A percentile compares a stretch with the other conserved stretches of the same genome.
phyloP scores from a whole-genome alignment of 2,113 vertebrate genomes.

The Tympanuchus pallidicinctus region DNA sequence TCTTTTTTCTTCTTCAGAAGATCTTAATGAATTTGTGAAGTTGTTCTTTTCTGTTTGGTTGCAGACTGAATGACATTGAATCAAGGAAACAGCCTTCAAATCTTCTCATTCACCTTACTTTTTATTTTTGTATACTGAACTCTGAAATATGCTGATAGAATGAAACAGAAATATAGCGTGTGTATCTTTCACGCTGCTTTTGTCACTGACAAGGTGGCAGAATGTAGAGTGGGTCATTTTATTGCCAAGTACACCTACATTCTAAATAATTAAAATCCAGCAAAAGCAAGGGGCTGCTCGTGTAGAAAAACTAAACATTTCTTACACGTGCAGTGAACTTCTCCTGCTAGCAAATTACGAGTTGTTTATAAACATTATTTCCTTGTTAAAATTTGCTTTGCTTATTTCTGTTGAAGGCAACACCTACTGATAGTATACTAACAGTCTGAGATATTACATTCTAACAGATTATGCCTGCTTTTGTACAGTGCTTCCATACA shows the following conservation, averaged over 20 bases:
- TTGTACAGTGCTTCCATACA: rapidly evolving
- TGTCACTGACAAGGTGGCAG: conserved; percentile 29
- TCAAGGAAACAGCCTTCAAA: not conserved
- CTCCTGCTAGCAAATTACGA: conserved; percentile 11
- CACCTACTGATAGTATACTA: not conserved
- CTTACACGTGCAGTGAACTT: not conserved
- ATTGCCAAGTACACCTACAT: not conserved
- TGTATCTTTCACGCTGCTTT: conserved; percentile 6
- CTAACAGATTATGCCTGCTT: not conserved
- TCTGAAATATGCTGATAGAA: conserved; percentile 10
- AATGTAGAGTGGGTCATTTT: conserved; percentile 8
- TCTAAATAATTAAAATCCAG: conserved; percentile 45
- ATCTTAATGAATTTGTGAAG: not conserved
- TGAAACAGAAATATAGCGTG: conserved; percentile 16
- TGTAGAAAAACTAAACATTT: conserved; percentile 30
- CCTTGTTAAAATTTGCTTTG: conserved; percentile 3
- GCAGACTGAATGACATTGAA: not conserved
- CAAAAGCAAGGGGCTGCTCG: conserved; percentile 10
- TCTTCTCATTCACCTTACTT: conserved; percentile 1
- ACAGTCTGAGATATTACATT: not conserved
- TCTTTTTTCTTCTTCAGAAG: not conserved
- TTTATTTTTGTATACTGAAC: not conserved
- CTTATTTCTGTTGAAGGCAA: not conserved
- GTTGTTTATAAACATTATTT: not conserved
- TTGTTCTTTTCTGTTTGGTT: conserved; percentile 11